Percentiles rank a stretch among this genome's conserved stretches.
Evolutionary conservation across 2,113 vertebrate genomes (phyloP).

Genomic region (Furnarius figulus): DNA sequence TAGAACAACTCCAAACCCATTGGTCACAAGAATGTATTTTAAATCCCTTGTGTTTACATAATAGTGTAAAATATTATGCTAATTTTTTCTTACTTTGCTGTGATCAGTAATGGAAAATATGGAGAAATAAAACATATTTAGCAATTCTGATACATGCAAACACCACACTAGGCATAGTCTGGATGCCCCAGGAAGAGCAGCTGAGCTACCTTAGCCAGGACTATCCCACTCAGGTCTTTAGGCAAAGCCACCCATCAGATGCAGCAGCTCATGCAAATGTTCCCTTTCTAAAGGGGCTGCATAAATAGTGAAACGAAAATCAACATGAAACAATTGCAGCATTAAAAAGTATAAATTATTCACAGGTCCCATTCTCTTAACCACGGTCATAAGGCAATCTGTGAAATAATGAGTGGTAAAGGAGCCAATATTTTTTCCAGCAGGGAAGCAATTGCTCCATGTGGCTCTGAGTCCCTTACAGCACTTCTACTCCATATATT

Average conservation of each 20-base stretch:
- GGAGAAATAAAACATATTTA: neutral
- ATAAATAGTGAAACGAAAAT: neutral
- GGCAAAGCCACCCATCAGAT: neutral
- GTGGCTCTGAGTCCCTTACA: neutral
- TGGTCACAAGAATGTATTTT: neutral
- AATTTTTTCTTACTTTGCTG: neutral
- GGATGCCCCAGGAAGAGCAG: neutral
- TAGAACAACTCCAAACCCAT: neutral
- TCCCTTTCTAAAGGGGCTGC: neutral
- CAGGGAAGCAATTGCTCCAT: neutral
- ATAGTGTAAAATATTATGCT: neutral
- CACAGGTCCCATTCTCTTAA: conserved; percentile 1
- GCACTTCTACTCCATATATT: neutral
- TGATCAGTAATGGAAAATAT: neutral
- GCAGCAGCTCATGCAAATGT: neutral
- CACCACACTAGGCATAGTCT: neutral
- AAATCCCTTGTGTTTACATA: neutral
- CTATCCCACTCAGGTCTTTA: neutral
- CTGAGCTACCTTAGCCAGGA: neutral
- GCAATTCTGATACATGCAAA: neutral
- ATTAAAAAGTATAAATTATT: neutral
- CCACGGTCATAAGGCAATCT: neutral
- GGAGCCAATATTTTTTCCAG: conserved; percentile 1
- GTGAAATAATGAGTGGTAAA: conserved; percentile 2
- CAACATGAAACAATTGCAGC: neutral